Conservation (phyloP, 2,113 vertebrate species). For the Scopus umbretta region DNA sequence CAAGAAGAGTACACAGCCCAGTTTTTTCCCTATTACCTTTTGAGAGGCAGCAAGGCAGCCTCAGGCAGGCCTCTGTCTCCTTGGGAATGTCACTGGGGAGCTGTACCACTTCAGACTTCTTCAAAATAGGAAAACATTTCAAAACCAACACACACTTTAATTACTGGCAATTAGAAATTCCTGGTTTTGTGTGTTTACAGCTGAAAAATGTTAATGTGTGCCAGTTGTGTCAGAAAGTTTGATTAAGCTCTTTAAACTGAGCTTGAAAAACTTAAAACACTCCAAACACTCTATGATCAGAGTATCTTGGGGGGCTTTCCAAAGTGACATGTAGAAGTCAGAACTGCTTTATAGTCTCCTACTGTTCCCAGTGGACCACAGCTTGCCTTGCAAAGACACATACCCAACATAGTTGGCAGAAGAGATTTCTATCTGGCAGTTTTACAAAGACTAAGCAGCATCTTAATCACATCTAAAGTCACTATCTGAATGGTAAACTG, state of each 20-base stretch:
- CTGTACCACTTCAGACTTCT: constrained; percentile 48
- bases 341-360: constrained; percentile 1
- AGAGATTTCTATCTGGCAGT: neutral
- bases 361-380: neutral
- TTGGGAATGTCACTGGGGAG: constrained; percentile 4
- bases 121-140: constrained; percentile 44
- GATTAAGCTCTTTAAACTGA: constrained; percentile 49
- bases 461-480: neutral
- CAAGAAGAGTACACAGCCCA: neutral
- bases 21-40: neutral
- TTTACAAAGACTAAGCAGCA: neutral
- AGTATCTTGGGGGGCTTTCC: constrained; percentile 19
- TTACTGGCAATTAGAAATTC: constrained; percentile 61
- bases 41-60: constrained; percentile 6
- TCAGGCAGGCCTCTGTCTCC: constrained; percentile 23
- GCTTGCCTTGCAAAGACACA: neutral
- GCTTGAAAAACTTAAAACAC: constrained; percentile 27
- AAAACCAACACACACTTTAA: constrained; percentile 42
- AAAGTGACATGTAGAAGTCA: constrained; percentile 1
- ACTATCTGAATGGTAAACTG: neutral
- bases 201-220: constrained; percentile 66
- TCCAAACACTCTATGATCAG: constrained; percentile 2
- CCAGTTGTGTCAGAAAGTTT: constrained; percentile 62
- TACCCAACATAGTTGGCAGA: neutral
- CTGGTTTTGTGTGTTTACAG: constrained; percentile 47